phyloP scores from a whole-genome alignment of 2,888 invertebrate genomes.

The Ophonus ardosiacus region DNA sequence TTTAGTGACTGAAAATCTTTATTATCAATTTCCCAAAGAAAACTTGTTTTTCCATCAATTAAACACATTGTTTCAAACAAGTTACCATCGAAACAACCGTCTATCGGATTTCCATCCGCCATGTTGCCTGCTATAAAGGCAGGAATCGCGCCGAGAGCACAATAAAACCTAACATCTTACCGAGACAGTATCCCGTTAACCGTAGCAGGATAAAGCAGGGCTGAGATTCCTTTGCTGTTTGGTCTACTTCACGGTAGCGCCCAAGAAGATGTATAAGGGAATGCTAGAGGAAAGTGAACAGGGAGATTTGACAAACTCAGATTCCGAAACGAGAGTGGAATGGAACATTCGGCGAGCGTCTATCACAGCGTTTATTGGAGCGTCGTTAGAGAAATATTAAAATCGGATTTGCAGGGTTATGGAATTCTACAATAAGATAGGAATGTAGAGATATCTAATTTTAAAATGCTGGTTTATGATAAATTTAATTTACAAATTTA shows the following conservation, averaged over 20 bases:
- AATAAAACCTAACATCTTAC: slow-evolving; percentile 51
- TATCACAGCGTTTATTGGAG: slow-evolving; percentile 59
- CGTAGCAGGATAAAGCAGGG: slow-evolving; percentile 25
- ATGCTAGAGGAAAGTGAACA: slow-evolving; percentile 13
- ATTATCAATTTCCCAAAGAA: too few species aligned
- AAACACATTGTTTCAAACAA: background rate
- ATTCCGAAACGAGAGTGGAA: slow-evolving; percentile 27
- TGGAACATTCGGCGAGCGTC: slow-evolving; percentile 34
- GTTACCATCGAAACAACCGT: background rate
- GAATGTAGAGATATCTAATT: background rate
- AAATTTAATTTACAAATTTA: too few species aligned
- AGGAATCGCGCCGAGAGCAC: slow-evolving; percentile 38
- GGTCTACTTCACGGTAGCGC: background rate
- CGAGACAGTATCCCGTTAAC: slow-evolving; percentile 45
- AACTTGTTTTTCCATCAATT: too few species aligned
- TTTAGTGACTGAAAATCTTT: too few species aligned
- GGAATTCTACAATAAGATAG: background rate
- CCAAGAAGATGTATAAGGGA: background rate
- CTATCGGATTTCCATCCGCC: slow-evolving; percentile 13
- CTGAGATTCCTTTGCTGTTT: slow-evolving; percentile 3
- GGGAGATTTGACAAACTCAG: background rate
- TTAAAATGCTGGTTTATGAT: background rate
- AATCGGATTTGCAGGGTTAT: slow-evolving; percentile 45
- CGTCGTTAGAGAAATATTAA: slow-evolving; percentile 62
- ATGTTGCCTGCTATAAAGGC: slow-evolving; percentile 44